Conservation (phyloP, 2,113 vertebrate species). For the Pomatorhinus ruficollis region DNA sequence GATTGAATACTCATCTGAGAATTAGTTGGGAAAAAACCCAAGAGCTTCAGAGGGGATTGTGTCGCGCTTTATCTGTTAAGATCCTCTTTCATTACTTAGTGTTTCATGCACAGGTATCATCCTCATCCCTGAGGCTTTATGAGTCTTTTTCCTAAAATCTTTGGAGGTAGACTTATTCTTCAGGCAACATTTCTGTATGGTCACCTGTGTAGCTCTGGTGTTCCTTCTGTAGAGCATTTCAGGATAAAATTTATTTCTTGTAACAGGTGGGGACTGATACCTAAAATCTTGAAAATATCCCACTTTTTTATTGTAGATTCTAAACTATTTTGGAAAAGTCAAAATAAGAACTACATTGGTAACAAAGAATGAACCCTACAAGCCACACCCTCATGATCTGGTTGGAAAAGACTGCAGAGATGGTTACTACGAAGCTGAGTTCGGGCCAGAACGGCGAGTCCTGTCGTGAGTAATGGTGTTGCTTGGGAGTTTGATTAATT, state of each 20-base stretch:
- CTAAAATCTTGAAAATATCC: not conserved
- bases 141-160: not conserved
- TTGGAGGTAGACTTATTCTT: not conserved
- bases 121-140: not conserved
- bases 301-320: constrained; percentile 71
- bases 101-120: not conserved
- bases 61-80: not conserved
- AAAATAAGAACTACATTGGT: constrained; percentile 93
- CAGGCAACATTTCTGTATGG: not conserved
- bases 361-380: constrained; percentile 93
- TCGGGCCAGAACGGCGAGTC: constrained; percentile 91
- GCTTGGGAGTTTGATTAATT: not conserved
- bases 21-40: not conserved
- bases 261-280: not conserved
- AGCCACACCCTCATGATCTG: constrained; percentile 94
- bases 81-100: not conserved
- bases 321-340: constrained; percentile 87
- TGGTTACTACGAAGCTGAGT: constrained; percentile 95
- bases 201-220: accelerated
- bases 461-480: constrained; percentile 85
- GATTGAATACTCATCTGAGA: not conserved
- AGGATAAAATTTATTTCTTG: not conserved
- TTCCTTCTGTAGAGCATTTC: not conserved
- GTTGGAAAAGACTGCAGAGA: constrained; percentile 97
- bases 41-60: not conserved